Percentiles rank a stretch among this genome's conserved stretches.
These are phyloP conservation scores for Lucifuga dentata DNA, from an alignment of 2,113 vertebrate species.

Conservation along the genomic window DNA sequence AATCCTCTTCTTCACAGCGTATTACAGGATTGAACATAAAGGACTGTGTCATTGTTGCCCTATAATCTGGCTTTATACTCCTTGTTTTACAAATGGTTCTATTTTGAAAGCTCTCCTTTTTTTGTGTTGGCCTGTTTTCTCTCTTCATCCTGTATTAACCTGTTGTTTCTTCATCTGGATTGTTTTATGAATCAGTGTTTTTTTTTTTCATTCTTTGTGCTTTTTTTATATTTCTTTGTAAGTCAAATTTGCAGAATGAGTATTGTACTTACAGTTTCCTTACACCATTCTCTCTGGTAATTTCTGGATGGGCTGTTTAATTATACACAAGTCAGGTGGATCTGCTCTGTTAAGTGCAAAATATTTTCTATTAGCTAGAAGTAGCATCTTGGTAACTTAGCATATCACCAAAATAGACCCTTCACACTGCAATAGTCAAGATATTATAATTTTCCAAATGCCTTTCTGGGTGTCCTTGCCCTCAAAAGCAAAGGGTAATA, in stretches of 20 bases:
- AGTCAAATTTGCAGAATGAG: conserved; percentile 17
- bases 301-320: conserved; percentile 3
- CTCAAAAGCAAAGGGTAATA: conserved; percentile 71
- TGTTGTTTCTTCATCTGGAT: conserved; percentile 65
- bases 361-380: conserved; percentile 15
- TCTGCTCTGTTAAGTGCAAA: not conserved
- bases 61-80: conserved; percentile 84
- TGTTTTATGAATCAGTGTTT: conserved; percentile 16
- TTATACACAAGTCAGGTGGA: not conserved
- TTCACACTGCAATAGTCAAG: conserved; percentile 24
- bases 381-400: conserved; percentile 1
- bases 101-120: conserved; percentile 75
- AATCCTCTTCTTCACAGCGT: conserved; percentile 81
- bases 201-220: conserved; percentile 22
- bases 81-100: conserved; percentile 83
- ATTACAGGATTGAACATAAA: conserved; percentile 82
- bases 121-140: conserved; percentile 44
- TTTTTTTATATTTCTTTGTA: conserved; percentile 8
- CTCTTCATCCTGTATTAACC: conserved; percentile 76
- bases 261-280: not conserved
- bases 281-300: not conserved
- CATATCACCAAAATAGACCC: conserved; percentile 33
- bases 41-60: conserved; percentile 83
- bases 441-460: conserved; percentile 61
- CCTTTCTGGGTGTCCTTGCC: conserved; percentile 73